Evolutionary conservation across 2,888 invertebrate genomes (phyloP).

Genomic region (Thymelicus acteon): DNA sequence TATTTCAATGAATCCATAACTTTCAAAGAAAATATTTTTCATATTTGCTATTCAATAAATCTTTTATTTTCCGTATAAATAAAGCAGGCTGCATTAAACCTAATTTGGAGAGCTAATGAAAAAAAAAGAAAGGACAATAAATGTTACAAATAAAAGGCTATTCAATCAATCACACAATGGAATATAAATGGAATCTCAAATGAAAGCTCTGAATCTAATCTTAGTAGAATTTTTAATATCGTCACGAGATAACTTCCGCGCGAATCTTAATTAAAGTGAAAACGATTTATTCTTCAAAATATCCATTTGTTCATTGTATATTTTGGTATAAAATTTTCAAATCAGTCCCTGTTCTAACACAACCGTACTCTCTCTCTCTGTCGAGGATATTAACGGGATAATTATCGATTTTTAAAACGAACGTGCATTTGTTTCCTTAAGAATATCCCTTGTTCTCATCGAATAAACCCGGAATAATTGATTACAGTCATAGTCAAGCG

Average conservation of each 20-base stretch:
- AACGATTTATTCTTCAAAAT: slow-evolving; percentile 31
- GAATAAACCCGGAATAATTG: too few species aligned
- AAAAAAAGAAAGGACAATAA: not conserved
- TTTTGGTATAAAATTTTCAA: slow-evolving; percentile 20
- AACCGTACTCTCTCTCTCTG: not conserved
- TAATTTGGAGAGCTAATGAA: not conserved
- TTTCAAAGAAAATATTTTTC: too few species aligned
- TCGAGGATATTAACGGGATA: too few species aligned
- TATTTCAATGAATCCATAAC: too few species aligned
- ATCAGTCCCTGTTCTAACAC: not conserved
- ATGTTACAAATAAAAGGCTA: slow-evolving; percentile 12
- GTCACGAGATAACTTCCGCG: slow-evolving; percentile 21
- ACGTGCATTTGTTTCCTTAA: too few species aligned
- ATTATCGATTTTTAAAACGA: too few species aligned
- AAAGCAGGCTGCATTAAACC: too few species aligned
- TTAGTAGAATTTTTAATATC: slow-evolving; percentile 30
- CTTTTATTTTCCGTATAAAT: too few species aligned
- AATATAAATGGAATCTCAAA: slow-evolving; percentile 28
- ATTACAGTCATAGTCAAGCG: too few species aligned
- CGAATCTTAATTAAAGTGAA: slow-evolving; percentile 22
- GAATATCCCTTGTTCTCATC: too few species aligned
- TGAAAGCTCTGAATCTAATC: not conserved
- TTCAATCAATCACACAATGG: slow-evolving; percentile 15
- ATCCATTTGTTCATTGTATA: slow-evolving; percentile 27
- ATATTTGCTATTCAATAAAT: too few species aligned